Evolutionary conservation across 37 sponge, comb jelly and placozoan genomes (phyloP), one percentile per base, ranked within the genome.

Genomic region (Beroe forskalii): DNA sequence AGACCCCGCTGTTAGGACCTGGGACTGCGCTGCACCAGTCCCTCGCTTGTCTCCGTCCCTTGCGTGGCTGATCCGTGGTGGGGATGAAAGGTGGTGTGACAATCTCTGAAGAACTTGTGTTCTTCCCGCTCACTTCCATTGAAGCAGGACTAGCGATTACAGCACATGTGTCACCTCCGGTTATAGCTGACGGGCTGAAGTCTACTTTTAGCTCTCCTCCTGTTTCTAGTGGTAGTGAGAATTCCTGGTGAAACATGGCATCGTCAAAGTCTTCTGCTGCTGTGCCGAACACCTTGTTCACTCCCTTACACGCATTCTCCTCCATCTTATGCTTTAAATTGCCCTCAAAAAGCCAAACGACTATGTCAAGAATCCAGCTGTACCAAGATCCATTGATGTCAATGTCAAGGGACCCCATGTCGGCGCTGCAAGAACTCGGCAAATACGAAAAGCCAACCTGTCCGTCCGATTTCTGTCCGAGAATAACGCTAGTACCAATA

Each of bases 1-100:
- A 63, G 66, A 63, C 25, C 25, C 66, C 66, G 2, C 66, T 63
- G 66, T 63, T 63, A 63, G 66, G 14, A n/a, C 66, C 66, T 63
- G 66, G 66, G 25, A 63, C 66, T 3, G 25, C 24, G 4, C 66
- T 19, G n/a, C 66, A 63, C 66, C 66, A 63, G 66, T 63, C 66
- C n/a, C 25, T 20, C 20, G 66, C 66, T 30, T 63, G 66, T 63
- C 66, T 63, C 25, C n/a, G 20, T 3, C n/a, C n/a, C 25, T 30
- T 63, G 2, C 23, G 28, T 8, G 66, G 66, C 25, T 63, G 23
- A 3, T 63, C 25, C 2, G 66, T 63, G 24, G 25, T 30, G 6
- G 66, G 66, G 66, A 63, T 63, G n/a, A 63, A 63, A 30, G 14
- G 24, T 28, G 66, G 66, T 63, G 66, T 63, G 25, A 63, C 66